Conservation (phyloP, 2,888 invertebrate species). For the Elegia similella region DNA sequence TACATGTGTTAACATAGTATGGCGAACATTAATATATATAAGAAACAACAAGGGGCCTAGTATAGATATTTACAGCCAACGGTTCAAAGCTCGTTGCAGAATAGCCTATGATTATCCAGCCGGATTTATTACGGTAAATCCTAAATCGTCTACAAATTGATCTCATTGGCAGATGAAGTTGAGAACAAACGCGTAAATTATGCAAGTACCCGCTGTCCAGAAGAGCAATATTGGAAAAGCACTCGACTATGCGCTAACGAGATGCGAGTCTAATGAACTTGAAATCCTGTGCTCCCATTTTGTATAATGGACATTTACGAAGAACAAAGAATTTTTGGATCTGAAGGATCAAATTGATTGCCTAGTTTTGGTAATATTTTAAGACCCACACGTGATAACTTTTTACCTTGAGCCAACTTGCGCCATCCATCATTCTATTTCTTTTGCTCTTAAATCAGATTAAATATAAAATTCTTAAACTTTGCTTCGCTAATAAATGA, state of each 20-base stretch:
- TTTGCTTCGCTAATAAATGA: too few relatives aligned
- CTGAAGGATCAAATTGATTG: background rate
- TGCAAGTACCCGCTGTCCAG: constrained; percentile 45
- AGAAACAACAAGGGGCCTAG: too few relatives aligned
- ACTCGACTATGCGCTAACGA: constrained; percentile 73
- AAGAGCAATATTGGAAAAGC: constrained; percentile 74
- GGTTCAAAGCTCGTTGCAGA: too few relatives aligned
- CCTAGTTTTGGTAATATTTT: too few relatives aligned
- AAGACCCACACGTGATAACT: too few relatives aligned
- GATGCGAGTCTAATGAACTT: constrained; percentile 76
- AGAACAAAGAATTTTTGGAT: constrained; percentile 38
- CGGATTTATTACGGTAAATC: background rate
- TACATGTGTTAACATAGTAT: too few relatives aligned
- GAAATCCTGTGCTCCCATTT: constrained; percentile 75
- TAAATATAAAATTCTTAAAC: too few relatives aligned
- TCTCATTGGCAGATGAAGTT: constrained; percentile 18
- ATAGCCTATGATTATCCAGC: background rate
- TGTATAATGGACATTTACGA: constrained; percentile 65
- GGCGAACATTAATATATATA: too few relatives aligned
- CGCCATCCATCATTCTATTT: too few relatives aligned
- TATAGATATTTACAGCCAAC: background rate
- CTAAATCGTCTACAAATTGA: constrained; percentile 12
- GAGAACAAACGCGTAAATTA: constrained; percentile 15
- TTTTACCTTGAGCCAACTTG: too few relatives aligned
- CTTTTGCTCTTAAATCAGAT: too few relatives aligned